Evolutionary conservation across 2,888 invertebrate genomes (phyloP), one percentile per base, ranked within the genome.

Genomic region (Ormyrus nitidulus): DNA sequence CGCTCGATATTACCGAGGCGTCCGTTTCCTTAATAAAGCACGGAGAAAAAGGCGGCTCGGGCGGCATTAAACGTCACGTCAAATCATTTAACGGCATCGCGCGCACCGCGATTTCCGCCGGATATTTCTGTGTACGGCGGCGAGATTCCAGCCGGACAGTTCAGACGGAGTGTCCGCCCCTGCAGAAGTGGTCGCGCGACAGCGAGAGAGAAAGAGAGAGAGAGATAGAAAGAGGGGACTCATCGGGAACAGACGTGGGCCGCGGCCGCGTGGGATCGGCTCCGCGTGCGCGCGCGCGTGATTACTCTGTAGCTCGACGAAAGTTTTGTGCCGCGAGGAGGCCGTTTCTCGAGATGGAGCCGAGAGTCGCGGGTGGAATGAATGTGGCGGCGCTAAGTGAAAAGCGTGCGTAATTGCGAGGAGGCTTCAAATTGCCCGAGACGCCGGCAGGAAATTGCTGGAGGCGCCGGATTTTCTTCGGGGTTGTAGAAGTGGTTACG

Each of bases 251-350:
- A 83, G 84, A 86, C 86, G 86, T 85, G 84, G 85, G 86, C 82
- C 81, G 85, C 78, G 80, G 71, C 82, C 84, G 88, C 88, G 88
- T 88, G 87, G 88, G 88, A 87, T 88, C 86, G 70, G 77, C 76
- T 80, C 74, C 83, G 86, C 84, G 85, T 86, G 84, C 74, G 83
- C n/a, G 61, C 34, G n/a, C n/a, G 64, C 7, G 54, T 10, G 44
- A 9, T 34, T 34, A 34, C 9, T 44, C 34, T 44, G 11, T 48
- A 53, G 61, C 44, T 34, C 78, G 73, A 69, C 62, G 62, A 78
- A 78, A 73, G 77, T 77, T 73, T 61, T 61, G 34, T 0, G 34
- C 34, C 34, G 34, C 34, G 34, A 34, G 0, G 34, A 34, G 34
- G 34, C 34, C 34, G 34, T 34, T 34, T 34, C 34, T 34, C 34